Percentiles rank a stretch among this genome's conserved stretches.
Evolutionary conservation across 2,113 vertebrate genomes (phyloP).

Genomic region (Mirounga angustirostris): DNA sequence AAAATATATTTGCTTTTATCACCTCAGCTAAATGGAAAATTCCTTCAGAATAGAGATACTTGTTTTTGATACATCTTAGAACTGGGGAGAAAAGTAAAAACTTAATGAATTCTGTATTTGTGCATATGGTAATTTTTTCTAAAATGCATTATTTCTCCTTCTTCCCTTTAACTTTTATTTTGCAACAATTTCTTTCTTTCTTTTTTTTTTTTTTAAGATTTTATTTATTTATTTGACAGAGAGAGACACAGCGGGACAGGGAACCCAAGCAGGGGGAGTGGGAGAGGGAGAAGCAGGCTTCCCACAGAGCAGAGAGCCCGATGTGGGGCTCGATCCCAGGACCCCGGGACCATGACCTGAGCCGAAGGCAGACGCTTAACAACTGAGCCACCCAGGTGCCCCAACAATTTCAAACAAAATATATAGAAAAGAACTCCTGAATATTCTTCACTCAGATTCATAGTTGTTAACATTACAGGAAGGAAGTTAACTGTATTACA

Average conservation of each 20-base stretch:
- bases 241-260: too few species aligned
- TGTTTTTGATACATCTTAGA: constrained; percentile 19
- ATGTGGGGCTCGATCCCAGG: too few species aligned
- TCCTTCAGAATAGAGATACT: background rate
- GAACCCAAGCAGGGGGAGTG: too few species aligned
- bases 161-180: background rate
- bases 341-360: too few species aligned
- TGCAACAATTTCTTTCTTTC: background rate
- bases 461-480: background rate
- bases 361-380: too few species aligned
- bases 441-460: background rate
- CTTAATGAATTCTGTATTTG: background rate
- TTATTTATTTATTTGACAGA: too few species aligned
- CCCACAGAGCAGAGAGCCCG: too few species aligned
- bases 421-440: background rate
- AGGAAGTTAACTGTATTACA: background rate
- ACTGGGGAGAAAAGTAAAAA: constrained; percentile 26
- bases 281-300: too few species aligned
- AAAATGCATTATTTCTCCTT: background rate
- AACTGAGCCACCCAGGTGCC: too few species aligned
- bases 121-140: background rate
- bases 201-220: too few species aligned
- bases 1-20: constrained; percentile 12
- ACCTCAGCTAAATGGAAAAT: background rate
- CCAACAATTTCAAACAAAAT: background rate